Conservation (phyloP, 2,888 invertebrate species). For the Molanna angustata region DNA sequence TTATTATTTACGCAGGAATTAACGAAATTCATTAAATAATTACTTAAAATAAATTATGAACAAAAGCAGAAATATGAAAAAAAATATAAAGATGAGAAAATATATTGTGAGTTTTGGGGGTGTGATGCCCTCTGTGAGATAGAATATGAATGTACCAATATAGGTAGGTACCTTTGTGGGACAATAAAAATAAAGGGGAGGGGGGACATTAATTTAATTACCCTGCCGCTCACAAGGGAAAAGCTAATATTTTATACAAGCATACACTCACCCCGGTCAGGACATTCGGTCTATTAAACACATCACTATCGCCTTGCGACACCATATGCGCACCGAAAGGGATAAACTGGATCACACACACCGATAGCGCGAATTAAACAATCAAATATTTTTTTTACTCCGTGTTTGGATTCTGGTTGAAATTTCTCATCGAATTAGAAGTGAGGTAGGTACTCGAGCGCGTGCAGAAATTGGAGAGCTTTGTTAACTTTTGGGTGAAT, state of each 20-base stretch:
- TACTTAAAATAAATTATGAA: no score
- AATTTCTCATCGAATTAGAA: no score
- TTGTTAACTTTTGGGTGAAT: conserved; percentile 20
- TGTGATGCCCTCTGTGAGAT: conserved; percentile 12
- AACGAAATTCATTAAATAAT: no score
- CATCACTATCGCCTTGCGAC: neutral
- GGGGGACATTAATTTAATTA: conserved; percentile 33
- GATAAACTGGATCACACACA: no score
- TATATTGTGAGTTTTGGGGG: conserved; percentile 14
- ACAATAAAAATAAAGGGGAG: conserved; percentile 30
- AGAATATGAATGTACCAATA: no score
- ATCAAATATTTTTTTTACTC: no score
- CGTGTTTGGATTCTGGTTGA: no score
- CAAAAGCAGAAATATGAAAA: no score
- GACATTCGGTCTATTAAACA: conserved; percentile 9
- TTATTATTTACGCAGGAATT: no score
- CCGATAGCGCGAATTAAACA: no score
- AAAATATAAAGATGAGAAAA: conserved; percentile 11
- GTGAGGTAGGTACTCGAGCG: no score
- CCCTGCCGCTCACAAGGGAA: conserved; percentile 32
- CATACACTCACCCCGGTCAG: conserved; percentile 8
- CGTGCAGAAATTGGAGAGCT: conserved; percentile 11
- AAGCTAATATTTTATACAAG: conserved; percentile 34
- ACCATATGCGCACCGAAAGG: no score
- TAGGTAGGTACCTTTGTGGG: conserved; percentile 24